Percentiles rank a stretch among this genome's conserved stretches.
Evolutionary conservation across 2,888 invertebrate species (phyloP).

Genomic region (Timandra comae): DNA sequence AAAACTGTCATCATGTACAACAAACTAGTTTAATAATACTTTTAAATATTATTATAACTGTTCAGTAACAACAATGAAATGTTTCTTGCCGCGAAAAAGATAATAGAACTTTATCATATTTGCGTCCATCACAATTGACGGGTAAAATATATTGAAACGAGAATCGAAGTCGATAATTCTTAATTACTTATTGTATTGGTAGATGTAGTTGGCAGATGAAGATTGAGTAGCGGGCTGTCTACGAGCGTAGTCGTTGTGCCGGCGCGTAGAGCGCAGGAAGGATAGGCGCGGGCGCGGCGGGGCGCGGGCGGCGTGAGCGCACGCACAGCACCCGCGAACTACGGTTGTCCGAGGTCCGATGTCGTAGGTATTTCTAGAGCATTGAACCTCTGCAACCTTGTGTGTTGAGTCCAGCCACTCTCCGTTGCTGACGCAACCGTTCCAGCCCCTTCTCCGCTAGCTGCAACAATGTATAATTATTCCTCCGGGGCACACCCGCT

Average conservation of each 20-base stretch:
- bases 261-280: conserved; percentile 23
- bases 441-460: conserved; percentile 68
- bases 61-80: conserved; percentile 17
- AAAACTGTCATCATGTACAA: conserved; percentile 54
- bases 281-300: conserved; percentile 15
- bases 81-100: too few relatives aligned
- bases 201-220: neutral
- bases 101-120: too few relatives aligned
- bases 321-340: conserved; percentile 33
- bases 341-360: conserved; percentile 64
- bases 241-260: conserved; percentile 26
- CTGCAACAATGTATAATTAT: conserved; percentile 62
- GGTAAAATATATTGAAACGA: conserved; percentile 7
- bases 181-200: conserved; percentile 9
- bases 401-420: conserved; percentile 72
- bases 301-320: conserved; percentile 17
- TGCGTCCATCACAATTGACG: too few relatives aligned
- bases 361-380: conserved; percentile 75
- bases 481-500: conserved; percentile 72
- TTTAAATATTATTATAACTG: conserved; percentile 15
- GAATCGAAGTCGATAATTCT: conserved; percentile 5
- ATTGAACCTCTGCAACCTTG: conserved; percentile 77
- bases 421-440: conserved; percentile 69
- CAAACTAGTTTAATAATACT: conserved; percentile 45
- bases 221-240: conserved; percentile 11